Conservation (phyloP, 92 coral and sea anemone genomes). For the Parazoanthus atlanticus region DNA sequence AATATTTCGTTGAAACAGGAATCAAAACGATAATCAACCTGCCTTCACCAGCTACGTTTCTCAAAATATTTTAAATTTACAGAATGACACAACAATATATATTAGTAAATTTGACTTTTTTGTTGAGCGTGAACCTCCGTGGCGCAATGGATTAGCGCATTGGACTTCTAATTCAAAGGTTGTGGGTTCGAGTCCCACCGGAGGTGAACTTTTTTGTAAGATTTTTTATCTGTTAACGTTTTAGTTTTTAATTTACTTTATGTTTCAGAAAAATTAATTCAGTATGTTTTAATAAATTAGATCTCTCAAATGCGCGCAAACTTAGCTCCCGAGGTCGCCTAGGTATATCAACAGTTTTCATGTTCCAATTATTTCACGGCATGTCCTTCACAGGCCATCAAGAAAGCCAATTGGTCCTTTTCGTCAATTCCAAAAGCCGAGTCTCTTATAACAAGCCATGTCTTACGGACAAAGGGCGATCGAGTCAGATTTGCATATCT, state of each 20-base stretch:
- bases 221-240: neutral
- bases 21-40: neutral
- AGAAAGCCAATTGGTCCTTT: too few species aligned
- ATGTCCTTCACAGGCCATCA: too few species aligned
- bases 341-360: too few species aligned
- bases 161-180: constrained; percentile 62
- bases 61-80: neutral
- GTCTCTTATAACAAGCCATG: too few species aligned
- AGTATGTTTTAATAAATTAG: too few species aligned
- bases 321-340: too few species aligned
- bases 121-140: neutral
- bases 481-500: too few species aligned
- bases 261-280: too few species aligned
- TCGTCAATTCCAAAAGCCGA: too few species aligned
- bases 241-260: neutral
- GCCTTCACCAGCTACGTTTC: constrained; percentile 5
- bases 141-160: constrained; percentile 59
- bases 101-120: neutral
- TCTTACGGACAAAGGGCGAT: too few species aligned
- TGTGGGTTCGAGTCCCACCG: constrained; percentile 67
- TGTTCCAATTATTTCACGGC: too few species aligned
- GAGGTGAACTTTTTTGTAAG: constrained; percentile 25
- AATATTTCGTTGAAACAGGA: neutral
- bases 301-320: too few species aligned
- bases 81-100: neutral